Percentiles rank a stretch among this genome's conserved stretches.
Evolutionary conservation across 2,797 vertebrate species (phyloP).

Genomic region (Muscicapa striata): DNA sequence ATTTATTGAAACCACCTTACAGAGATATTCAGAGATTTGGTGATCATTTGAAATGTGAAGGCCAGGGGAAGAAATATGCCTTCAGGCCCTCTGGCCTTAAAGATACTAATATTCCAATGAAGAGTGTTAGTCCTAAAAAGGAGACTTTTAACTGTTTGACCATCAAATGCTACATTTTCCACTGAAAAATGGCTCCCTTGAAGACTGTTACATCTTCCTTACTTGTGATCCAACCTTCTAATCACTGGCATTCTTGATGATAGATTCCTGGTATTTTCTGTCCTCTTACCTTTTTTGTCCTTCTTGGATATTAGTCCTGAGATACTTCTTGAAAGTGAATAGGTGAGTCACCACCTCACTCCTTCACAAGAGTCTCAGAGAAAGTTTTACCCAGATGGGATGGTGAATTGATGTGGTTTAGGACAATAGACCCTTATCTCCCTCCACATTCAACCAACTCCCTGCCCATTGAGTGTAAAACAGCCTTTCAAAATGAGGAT

Average conservation of each 20-base stretch:
- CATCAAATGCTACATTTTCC: neutral
- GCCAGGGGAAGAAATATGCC: neutral
- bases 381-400: neutral
- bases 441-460: neutral
- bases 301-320: neutral
- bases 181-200: slow-evolving; percentile 39
- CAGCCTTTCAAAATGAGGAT: neutral
- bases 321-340: neutral
- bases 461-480: neutral
- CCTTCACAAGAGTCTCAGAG: neutral
- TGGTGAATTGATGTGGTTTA: neutral
- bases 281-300: neutral
- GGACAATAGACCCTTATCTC: neutral
- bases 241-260: neutral
- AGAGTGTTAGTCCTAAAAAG: slow-evolving; percentile 13
- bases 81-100: neutral
- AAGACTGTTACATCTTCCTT: neutral
- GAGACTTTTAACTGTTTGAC: neutral
- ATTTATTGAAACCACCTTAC: neutral
- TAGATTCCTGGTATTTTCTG: neutral
- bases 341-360: neutral
- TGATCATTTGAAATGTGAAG: neutral
- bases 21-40: neutral
- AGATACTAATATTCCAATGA: neutral
- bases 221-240: neutral